Evolutionary conservation across 1,140 invertebrate species (phyloP), one percentile per base, ranked within the genome.

Genomic region (Eupeodes corollae): DNA sequence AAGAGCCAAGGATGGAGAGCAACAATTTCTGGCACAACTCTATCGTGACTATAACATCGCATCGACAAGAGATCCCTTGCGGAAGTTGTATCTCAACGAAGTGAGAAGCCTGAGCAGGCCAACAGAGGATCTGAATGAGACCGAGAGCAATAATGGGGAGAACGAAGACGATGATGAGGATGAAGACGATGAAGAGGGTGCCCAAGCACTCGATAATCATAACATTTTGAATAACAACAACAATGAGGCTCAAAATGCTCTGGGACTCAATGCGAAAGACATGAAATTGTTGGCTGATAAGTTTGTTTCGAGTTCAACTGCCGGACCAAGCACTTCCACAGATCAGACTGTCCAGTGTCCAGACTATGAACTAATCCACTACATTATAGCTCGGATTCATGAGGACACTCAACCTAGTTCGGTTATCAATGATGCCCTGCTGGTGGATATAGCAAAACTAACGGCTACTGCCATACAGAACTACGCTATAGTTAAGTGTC

Each of bases 1-100:
- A 26, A 75, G 77, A 2, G 79, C 78, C 1, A 84, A 84, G 61
- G 79, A 80, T 61, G 76, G 70, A 40, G 70, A 79, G 48, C 80
- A 81, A 1, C 78, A 83, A 53, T 82, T 79, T 57, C 61, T 83
- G 14, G 75, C 82, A 41, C 79, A 80, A 53, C 61, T 83, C 45
- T 77, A 83, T 46, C 70, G 73, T 51, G 80, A 83, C 59, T 63
- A 83, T 33, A 79, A 79, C 53, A 60, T 75, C 31, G 75, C 83
- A 26, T 37, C 48, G 12, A 79, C 77, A 52, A 80, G 79, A 5
- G 80, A 83, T 56, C 71, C 77, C n/a, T 59, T 80, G 21, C 62
- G 81, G 21, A 73, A 79, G 45, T 73, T 72, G 52, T 73, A 71
- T 49, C 58, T 73, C 13, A 53, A 55, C 42, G 19, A 44, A 39